Conservation (phyloP, 2,797 vertebrate genomes). For the Acestrorhynchus altus region DNA sequence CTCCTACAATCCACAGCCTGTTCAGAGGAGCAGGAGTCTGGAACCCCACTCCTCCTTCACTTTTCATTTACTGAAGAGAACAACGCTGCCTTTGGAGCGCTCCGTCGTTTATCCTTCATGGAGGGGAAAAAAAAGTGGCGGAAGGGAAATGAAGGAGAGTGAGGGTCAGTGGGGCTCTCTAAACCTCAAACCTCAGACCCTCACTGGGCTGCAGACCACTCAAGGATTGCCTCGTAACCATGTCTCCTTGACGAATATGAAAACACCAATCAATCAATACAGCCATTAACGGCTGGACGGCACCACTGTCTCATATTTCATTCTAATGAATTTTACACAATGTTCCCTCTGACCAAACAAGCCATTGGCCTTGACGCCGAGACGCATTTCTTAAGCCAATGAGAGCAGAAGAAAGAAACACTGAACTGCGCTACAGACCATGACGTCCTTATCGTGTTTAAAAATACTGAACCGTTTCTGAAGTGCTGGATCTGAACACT, state of each 20-base stretch:
- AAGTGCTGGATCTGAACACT: slow-evolving; percentile 24
- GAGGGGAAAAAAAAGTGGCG: slow-evolving; percentile 60
- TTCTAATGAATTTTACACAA: slow-evolving; percentile 58
- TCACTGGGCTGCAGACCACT: slow-evolving; percentile 66
- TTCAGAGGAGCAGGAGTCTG: slow-evolving; percentile 48
- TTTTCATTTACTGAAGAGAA: slow-evolving; percentile 73
- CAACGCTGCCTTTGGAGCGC: slow-evolving; percentile 72
- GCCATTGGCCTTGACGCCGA: slow-evolving; percentile 44
- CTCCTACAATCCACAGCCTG: slow-evolving; percentile 5
- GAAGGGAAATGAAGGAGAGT: slow-evolving; percentile 58
- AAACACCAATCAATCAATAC: slow-evolving; percentile 73
- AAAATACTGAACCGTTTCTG: slow-evolving; percentile 24
- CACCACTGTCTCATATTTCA: slow-evolving; percentile 48
- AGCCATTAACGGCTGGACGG: slow-evolving; percentile 64
- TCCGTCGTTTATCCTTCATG: slow-evolving; percentile 73
- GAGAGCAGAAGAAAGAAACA: slow-evolving; percentile 41
- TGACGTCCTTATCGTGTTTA: slow-evolving; percentile 48
- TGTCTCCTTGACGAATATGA: slow-evolving; percentile 62
- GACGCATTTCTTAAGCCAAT: slow-evolving; percentile 23
- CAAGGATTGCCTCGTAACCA: slow-evolving; percentile 66
- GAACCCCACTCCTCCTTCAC: slow-evolving; percentile 57
- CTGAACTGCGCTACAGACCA: slow-evolving; percentile 17
- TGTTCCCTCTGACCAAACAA: slow-evolving; percentile 57
- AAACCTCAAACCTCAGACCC: slow-evolving; percentile 73
- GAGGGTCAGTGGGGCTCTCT: slow-evolving; percentile 72